A percentile compares a stretch with the other conserved stretches of the same genome.
These are phyloP conservation scores for Elysia crispata DNA, from an alignment of 2,888 invertebrate species.

Conservation along the genomic window DNA sequence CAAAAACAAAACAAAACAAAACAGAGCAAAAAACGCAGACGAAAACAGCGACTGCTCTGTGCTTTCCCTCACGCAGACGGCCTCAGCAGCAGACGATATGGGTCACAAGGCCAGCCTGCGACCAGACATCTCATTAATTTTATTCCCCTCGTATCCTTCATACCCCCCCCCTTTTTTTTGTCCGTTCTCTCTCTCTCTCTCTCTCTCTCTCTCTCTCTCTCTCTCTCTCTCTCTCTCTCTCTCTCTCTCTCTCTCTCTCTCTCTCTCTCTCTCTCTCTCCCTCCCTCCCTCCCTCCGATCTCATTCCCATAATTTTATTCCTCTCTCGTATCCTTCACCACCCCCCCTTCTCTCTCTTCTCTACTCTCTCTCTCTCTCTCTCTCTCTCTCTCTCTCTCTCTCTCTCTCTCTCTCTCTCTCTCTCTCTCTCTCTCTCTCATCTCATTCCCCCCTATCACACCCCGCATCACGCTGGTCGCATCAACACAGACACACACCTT, in stretches of 20 bases:
- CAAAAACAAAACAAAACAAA: too few species aligned
- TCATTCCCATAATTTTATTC: too few species aligned
- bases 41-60: too few species aligned
- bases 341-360: background rate
- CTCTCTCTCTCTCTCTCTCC: background rate
- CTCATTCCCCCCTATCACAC: too few species aligned
- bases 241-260: slow-evolving; percentile 17
- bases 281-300: background rate
- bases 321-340: background rate
- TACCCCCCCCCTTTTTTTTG: background rate
- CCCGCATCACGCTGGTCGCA: too few species aligned
- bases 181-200: background rate
- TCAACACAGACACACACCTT: too few species aligned
- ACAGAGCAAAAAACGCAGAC: too few species aligned
- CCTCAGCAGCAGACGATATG: too few species aligned
- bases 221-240: slow-evolving; percentile 16
- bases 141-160: background rate
- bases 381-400: background rate
- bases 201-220: slow-evolving; percentile 16
- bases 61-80: too few species aligned
- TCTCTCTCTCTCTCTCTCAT: too few species aligned
- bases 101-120: too few species aligned
- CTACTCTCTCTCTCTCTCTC: background rate
- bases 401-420: background rate
- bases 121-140: too few species aligned